A percentile compares a stretch with the other conserved stretches of the same genome.
Evolutionary conservation across 2,113 vertebrate species (phyloP).

Genomic region (rabbit (Oryctolagus cuniculus)): mOryCun1.1 NC_091440.1:70145501-70146000

Average conservation of each 20-base stretch:
- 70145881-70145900: not conserved
- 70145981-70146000: not conserved
- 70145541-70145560: too few species aligned
- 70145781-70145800: not conserved
- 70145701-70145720: not conserved
- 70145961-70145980: conserved; percentile 34
- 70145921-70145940: not conserved
- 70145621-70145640: not conserved
- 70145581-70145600: too few species aligned
- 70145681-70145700: not conserved
- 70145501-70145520: too few species aligned
- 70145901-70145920: not conserved
- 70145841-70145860: not conserved
- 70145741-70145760: not conserved
- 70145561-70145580: too few species aligned
- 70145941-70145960: not conserved
- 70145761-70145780: not conserved
- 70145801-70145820: not conserved
- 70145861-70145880: not conserved
- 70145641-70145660: not conserved
- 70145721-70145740: not conserved
- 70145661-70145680: not conserved
- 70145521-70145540: too few species aligned
- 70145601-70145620: too few species aligned
- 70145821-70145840: not conserved